These are phyloP conservation scores for Timema cristinae DNA, from an alignment of 2,888 invertebrate species.

Conservation along the genomic window DNA sequence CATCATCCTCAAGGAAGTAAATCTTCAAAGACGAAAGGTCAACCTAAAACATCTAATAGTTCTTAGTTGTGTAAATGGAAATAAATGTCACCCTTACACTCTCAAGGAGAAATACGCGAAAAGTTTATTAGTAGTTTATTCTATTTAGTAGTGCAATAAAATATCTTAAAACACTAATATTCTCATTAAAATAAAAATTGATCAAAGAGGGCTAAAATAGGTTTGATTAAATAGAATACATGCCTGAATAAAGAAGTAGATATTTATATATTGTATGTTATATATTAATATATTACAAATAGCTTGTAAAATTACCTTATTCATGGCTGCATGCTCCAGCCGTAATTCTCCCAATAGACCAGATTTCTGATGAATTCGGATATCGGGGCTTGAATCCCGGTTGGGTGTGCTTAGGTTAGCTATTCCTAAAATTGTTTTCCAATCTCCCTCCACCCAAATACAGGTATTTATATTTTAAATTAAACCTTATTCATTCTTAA, in stretches of 20 bases:
- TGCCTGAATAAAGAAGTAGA: neutral
- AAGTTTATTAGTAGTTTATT: no score
- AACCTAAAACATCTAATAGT: conserved; percentile 47
- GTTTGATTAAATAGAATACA: neutral
- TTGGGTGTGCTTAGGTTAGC: no score
- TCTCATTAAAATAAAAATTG: neutral
- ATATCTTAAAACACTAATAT: no score
- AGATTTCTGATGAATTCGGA: no score
- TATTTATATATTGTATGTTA: neutral
- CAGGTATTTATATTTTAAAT: no score
- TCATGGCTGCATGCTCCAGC: neutral
- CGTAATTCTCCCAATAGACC: neutral
- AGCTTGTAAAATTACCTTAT: neutral
- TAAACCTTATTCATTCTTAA: no score
- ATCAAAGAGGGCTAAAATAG: conserved; percentile 8
- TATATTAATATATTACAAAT: neutral
- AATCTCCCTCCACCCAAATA: no score
- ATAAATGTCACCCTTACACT: no score
- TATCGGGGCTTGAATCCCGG: no score
- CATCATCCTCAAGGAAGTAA: conserved; percentile 78
- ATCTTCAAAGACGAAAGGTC: conserved; percentile 61
- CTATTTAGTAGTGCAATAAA: no score
- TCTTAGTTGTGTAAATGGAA: neutral
- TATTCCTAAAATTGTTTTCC: no score
- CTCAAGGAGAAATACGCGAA: no score